Evolutionary conservation across 1,140 invertebrate species (phyloP).

Genomic region (Dryas iulia): DNA sequence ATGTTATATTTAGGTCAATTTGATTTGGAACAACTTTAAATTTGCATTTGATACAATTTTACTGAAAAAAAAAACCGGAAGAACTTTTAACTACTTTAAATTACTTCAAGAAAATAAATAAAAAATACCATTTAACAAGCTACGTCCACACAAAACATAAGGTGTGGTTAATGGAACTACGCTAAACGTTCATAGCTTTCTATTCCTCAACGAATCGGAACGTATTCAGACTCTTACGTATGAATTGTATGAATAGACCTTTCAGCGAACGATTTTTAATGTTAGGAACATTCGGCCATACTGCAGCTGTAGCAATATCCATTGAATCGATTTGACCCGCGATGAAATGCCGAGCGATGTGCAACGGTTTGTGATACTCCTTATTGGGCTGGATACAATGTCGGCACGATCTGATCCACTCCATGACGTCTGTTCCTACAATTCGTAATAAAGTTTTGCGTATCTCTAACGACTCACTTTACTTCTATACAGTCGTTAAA

Average conservation of each 20-base stretch:
- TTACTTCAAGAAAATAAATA: neutral
- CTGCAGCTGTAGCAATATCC: constrained; percentile 40
- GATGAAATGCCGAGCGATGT: constrained; percentile 43
- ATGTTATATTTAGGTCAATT: too few relatives aligned
- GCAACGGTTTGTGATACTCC: constrained; percentile 41
- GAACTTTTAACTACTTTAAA: neutral
- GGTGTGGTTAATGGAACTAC: neutral
- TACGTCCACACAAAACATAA: neutral
- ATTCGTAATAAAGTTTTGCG: constrained; percentile 51
- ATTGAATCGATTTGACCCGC: constrained; percentile 39
- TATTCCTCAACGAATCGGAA: constrained; percentile 10
- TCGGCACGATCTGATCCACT: constrained; percentile 40
- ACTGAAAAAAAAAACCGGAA: too few relatives aligned
- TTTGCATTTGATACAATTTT: too few relatives aligned
- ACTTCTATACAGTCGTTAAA: neutral
- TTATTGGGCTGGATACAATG: constrained; percentile 50
- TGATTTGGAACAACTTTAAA: too few relatives aligned
- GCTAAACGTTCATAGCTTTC: neutral
- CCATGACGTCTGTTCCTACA: constrained; percentile 42
- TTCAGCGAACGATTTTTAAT: constrained; percentile 57
- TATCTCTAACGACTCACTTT: constrained; percentile 27
- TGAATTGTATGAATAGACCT: constrained; percentile 49
- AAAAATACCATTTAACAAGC: neutral
- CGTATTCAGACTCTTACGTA: constrained; percentile 37
- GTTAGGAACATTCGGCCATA: constrained; percentile 34